Evolutionary conservation across 2,797 vertebrate genomes (phyloP).

Genomic region (Coregonus ussuriensis): DNA sequence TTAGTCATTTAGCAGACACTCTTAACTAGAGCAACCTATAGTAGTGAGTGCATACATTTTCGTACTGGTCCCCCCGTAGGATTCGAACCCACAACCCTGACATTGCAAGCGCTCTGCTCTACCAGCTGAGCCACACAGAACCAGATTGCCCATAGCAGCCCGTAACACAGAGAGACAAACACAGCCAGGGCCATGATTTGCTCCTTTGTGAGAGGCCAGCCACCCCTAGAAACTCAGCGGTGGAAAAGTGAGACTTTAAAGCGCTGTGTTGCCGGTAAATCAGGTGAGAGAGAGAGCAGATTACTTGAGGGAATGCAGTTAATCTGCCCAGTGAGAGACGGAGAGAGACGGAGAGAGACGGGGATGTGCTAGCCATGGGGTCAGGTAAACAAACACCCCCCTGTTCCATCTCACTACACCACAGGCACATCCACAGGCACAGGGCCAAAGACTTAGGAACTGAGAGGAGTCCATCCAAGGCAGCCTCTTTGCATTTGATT

Average conservation of each 20-base stretch:
- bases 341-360: neutral
- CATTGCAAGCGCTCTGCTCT: too few relatives aligned
- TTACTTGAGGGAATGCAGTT: slow-evolving; percentile 56
- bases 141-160: slow-evolving; percentile 47
- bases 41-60: too few relatives aligned
- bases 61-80: too few relatives aligned
- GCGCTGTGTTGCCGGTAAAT: slow-evolving; percentile 55
- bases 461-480: slow-evolving; percentile 11
- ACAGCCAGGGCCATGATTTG: slow-evolving; percentile 40
- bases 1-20: too few relatives aligned
- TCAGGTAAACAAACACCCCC: slow-evolving; percentile 39
- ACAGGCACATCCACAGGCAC: slow-evolving; percentile 27
- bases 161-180: slow-evolving; percentile 49
- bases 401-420: slow-evolving; percentile 15
- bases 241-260: slow-evolving; percentile 58
- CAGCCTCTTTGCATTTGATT: slow-evolving; percentile 26
- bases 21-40: too few relatives aligned
- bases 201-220: slow-evolving; percentile 60
- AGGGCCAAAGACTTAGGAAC: slow-evolving; percentile 32
- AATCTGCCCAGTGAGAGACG: slow-evolving; percentile 39
- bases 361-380: slow-evolving; percentile 11
- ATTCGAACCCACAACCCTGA: too few relatives aligned
- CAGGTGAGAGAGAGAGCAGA: slow-evolving; percentile 54
- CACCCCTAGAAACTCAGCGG: slow-evolving; percentile 48
- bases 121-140: slow-evolving; percentile 24